phyloP scores from a whole-genome alignment of 2,888 invertebrate species.

The Cryptocephalus primarius region DNA sequence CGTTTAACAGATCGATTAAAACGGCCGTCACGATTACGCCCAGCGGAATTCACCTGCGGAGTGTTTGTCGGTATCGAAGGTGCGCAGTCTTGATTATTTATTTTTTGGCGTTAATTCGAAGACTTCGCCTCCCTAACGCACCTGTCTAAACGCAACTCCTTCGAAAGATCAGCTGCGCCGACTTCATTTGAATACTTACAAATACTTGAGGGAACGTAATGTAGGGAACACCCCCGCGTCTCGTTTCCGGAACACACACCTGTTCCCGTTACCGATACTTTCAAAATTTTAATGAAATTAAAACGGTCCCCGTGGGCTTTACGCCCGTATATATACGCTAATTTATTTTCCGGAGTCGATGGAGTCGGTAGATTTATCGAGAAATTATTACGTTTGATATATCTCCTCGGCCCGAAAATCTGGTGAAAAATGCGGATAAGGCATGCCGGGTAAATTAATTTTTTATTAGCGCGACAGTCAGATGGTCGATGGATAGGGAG shows the following conservation, averaged over 20 bases:
- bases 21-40: no score
- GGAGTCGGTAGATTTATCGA: not conserved
- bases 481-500: no score
- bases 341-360: not conserved
- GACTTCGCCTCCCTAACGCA: slow-evolving; percentile 1
- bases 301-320: slow-evolving; percentile 4
- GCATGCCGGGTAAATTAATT: no score
- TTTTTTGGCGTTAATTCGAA: no score
- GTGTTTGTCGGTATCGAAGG: no score
- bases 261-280: slow-evolving; percentile 18
- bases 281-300: slow-evolving; percentile 10
- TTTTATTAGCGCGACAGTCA: no score
- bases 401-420: not conserved
- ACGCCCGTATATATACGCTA: not conserved
- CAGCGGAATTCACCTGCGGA: no score
- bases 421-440: no score
- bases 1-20: no score
- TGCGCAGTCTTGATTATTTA: no score
- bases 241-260: slow-evolving; percentile 21
- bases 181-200: slow-evolving; percentile 22
- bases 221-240: slow-evolving; percentile 16
- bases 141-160: slow-evolving; percentile 8
- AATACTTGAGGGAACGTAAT: slow-evolving; percentile 6
- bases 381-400: not conserved
- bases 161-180: slow-evolving; percentile 10